Evolutionary conservation across 2,797 vertebrate species (phyloP).

Genomic region (Sebastes dallii): DNA sequence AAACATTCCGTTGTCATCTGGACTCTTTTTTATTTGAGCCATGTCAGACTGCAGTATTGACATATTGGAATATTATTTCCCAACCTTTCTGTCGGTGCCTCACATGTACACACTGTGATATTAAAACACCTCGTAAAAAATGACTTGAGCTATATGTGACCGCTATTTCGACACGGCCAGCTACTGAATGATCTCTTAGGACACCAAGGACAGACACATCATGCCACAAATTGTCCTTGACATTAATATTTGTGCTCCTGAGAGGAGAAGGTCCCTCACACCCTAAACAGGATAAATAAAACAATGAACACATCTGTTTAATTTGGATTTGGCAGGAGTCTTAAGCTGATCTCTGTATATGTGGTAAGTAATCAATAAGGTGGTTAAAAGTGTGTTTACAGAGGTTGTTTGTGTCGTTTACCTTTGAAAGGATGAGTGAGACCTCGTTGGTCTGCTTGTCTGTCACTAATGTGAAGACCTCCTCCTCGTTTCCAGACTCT

Average conservation of each 20-base stretch:
- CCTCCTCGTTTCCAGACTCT: constrained; percentile 82
- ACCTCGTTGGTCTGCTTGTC: constrained; percentile 73
- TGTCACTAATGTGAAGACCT: constrained; percentile 75
- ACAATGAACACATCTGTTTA: neutral
- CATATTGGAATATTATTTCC: constrained; percentile 10
- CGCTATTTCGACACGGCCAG: neutral
- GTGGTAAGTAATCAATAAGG: neutral
- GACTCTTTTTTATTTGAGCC: constrained; percentile 33
- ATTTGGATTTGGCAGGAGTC: neutral
- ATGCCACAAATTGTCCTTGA: constrained; percentile 30
- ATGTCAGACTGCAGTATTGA: constrained; percentile 14
- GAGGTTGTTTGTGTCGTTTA: constrained; percentile 37
- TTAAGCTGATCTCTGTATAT: neutral
- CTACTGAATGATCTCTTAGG: constrained; percentile 11
- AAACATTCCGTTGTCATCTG: constrained; percentile 52
- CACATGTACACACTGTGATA: neutral
- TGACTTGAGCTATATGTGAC: neutral
- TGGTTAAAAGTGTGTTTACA: neutral
- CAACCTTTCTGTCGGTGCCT: neutral
- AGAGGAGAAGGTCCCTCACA: neutral
- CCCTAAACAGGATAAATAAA: neutral
- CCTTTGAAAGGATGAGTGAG: constrained; percentile 82
- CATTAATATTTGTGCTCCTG: constrained; percentile 10
- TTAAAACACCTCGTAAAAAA: constrained; percentile 15
- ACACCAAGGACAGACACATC: neutral